A percentile compares a stretch with the other conserved stretches of the same genome.
Evolutionary conservation across 2,113 vertebrate species (phyloP).

Genomic region (Delphinus delphis): DNA sequence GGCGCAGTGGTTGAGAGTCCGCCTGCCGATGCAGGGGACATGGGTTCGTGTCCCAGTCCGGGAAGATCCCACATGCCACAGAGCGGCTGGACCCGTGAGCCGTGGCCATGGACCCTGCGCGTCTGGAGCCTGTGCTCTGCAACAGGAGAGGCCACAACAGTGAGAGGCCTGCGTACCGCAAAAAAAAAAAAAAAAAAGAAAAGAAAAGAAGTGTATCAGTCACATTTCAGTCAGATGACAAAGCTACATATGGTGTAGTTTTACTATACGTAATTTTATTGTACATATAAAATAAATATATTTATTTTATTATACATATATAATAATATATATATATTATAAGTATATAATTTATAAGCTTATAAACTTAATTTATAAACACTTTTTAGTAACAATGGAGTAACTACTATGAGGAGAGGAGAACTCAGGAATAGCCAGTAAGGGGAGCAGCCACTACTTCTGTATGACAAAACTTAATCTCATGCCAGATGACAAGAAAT

Average conservation of each 20-base stretch:
- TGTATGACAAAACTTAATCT: not conserved
- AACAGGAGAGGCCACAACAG: too few species aligned
- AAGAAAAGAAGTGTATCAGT: not conserved
- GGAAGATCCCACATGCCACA: too few species aligned
- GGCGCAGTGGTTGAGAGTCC: too few species aligned
- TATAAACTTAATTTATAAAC: not conserved
- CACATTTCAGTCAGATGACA: not conserved
- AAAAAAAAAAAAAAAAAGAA: too few species aligned
- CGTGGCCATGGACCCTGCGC: too few species aligned
- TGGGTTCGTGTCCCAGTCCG: too few species aligned
- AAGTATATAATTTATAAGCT: not conserved
- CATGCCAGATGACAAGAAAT: slow-evolving; percentile 1
- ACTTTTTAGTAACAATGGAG: not conserved
- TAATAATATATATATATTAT: not conserved
- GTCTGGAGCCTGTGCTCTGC: too few species aligned
- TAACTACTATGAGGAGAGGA: not conserved
- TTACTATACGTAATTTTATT: not conserved
- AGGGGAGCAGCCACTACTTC: not conserved
- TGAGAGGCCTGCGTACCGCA: too few species aligned
- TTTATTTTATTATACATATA: not conserved
- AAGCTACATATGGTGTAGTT: not conserved
- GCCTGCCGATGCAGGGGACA: too few species aligned
- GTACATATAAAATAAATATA: not conserved
- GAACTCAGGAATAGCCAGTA: not conserved
- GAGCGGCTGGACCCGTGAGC: too few species aligned